phyloP scores from a whole-genome alignment of 2,797 vertebrate genomes.

The Astyanax mexicanus region DNA sequence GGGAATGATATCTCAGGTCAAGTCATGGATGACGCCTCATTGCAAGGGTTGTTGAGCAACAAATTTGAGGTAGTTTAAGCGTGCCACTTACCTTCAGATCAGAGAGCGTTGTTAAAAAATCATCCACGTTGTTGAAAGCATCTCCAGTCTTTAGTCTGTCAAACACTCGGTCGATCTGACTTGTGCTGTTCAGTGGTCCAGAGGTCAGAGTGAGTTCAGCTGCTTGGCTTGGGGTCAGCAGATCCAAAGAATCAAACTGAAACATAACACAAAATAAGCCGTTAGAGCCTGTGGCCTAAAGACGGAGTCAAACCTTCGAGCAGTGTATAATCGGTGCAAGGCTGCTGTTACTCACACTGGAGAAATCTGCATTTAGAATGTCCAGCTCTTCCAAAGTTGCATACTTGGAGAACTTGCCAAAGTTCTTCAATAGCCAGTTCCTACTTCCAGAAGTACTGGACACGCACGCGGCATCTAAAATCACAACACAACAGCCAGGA shows the following conservation, averaged over 20 bases:
- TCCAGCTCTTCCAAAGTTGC: conserved; percentile 56
- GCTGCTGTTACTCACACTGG: conserved; percentile 55
- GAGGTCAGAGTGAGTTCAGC: background rate
- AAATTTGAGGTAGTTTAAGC: background rate
- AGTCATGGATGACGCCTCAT: background rate
- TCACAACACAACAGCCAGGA: background rate
- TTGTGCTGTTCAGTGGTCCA: background rate
- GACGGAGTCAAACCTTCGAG: background rate
- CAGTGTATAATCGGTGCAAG: background rate
- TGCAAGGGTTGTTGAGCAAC: no score
- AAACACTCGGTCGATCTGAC: background rate
- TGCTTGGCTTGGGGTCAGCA: background rate
- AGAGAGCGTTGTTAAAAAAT: background rate
- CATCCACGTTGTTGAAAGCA: background rate
- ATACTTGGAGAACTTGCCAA: conserved; percentile 60
- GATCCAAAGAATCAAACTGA: background rate
- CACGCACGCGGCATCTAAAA: conserved; percentile 48
- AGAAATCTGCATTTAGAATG: conserved; percentile 53
- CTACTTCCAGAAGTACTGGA: conserved; percentile 33
- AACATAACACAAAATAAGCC: background rate
- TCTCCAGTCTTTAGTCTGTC: background rate
- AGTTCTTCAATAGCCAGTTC: conserved; percentile 62
- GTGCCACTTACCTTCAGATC: background rate
- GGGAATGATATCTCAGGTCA: background rate
- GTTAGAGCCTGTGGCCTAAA: background rate